phyloP scores from a whole-genome alignment of 2,888 invertebrate genomes.

The Lathronympha strigana region DNA sequence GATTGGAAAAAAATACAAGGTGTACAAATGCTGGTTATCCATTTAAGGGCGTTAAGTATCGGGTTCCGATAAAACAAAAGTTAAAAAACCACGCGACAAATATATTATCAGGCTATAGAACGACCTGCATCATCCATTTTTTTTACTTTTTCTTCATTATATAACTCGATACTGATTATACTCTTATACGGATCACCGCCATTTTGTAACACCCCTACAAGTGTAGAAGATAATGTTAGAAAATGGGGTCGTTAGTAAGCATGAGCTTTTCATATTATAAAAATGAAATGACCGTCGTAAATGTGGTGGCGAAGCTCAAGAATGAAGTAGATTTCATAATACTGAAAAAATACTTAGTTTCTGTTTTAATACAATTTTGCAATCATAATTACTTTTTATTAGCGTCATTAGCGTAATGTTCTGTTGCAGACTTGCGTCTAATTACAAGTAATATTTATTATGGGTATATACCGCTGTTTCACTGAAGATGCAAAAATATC shows the following conservation, averaged over 20 bases:
- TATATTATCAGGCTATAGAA: no score
- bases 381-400: slow-evolving; percentile 30
- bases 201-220: no score
- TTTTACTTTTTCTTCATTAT: no score
- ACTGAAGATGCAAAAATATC: slow-evolving; percentile 1
- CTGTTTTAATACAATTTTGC: slow-evolving; percentile 6
- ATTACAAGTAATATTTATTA: slow-evolving; percentile 18
- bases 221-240: no score
- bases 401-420: slow-evolving; percentile 24
- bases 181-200: no score
- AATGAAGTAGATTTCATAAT: background rate
- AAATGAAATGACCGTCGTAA: slow-evolving; percentile 2
- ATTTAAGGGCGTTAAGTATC: no score
- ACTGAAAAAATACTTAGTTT: slow-evolving; percentile 12
- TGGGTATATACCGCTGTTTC: background rate
- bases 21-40: background rate
- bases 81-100: no score
- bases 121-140: no score
- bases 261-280: slow-evolving; percentile 21
- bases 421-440: slow-evolving; percentile 20
- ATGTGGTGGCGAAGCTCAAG: background rate
- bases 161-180: no score
- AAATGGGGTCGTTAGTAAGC: slow-evolving; percentile 24
- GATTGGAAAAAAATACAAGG: slow-evolving; percentile 28
- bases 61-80: no score